Base-by-base conservation (phyloP, 2,113 vertebrate genomes). In the Kobus ellipsiprymnus region DNA sequence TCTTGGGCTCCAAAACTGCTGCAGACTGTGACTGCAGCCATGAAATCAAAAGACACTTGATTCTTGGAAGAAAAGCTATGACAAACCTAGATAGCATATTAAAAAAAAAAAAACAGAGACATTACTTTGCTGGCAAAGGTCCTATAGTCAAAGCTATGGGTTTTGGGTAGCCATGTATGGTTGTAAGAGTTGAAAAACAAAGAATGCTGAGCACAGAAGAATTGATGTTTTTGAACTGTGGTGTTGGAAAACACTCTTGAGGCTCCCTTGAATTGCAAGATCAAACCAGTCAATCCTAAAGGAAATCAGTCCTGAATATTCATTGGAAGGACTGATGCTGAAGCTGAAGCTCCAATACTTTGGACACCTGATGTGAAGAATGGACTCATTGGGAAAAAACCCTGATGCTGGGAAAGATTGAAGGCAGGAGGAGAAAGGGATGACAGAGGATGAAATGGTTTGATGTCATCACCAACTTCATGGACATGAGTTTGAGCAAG, bases 321-420 rank as follows among this genome's bases (percentile, higher is more conserved):
- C n/a, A 23, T 23, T 71, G 67, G n/a, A 71, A 40, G n/a, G 67
- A 40, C n/a, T 40, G n/a, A 40, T 40, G n/a, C 10, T 23, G n/a
- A 71, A 40, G 67, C 19, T 74, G 67, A 74, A 74, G n/a, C 5
- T 74, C n/a, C n/a, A 74, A 23, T 74, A 74, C n/a, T 74, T 40
- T 40, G 19, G 19, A 40, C 10, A 40, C 67, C n/a, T 74, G n/a
- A 40, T 74, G 19, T 23, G n/a, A 74, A 40, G 67, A 74, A 25
- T 0, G 1, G 10, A 74, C n/a, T 74, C 19, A 40, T 0, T 23
- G 19, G 19, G 1, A 13, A 40, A 71, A 40, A 3, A 23, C 19
- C 17, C 19, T 74, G 67, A 40, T 74, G 10, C 11, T 23, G 21
- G 67, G n/a, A 12, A 25, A 40, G 67, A 74, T 12, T 40, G 67